Base-by-base conservation (phyloP, 2,888 invertebrate genomes). In the Campaea margaritaria region DNA sequence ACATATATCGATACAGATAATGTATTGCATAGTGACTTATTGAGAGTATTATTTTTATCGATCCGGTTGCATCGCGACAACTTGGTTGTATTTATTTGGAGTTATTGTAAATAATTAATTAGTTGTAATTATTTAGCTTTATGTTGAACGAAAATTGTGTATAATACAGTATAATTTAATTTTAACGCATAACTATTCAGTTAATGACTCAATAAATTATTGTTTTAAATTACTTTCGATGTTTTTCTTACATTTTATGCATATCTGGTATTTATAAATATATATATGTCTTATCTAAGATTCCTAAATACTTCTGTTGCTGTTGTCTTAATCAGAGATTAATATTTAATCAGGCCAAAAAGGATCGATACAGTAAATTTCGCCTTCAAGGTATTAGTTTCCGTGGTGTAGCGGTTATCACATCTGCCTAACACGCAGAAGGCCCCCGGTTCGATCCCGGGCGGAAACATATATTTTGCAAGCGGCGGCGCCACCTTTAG, bases 401-500 rank as follows among this genome's bases (percentile, higher is more conserved):
- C 95, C 95, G 95, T 96, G 95, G 95, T 96, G 96, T 96, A 96
- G 96, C 95, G 96, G 96, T 96, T 96, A 96, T 96, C 96, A 96
- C 96, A 96, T 96, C 96, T 95, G 96, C 96, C 95, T 96, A 96
- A 96, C 96, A 96, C 96, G 96, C 96, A 95, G 96, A 96, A 96
- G 96, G 96, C 94, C 96, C 95, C 96, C 95, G 95, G 96, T 96
- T 96, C 95, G 95, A 96, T 95, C 95, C 95, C 95, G 95, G 95
- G 95, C 95, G 95, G 94, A 95, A 96, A 95, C 95, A 95, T 76
- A 73, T 31, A 9, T 34, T 70, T 72, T 69, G 42, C 11, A n/a
- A n/a, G n/a, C n/a, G n/a, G n/a, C 1, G n/a, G 12, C 11, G n/a
- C 2, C 36, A 36, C 12, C 10, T 36, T 36, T 36, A 12, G 7